Base-by-base conservation (phyloP, 2,113 vertebrate genomes). In the Panthera leo region DNA sequence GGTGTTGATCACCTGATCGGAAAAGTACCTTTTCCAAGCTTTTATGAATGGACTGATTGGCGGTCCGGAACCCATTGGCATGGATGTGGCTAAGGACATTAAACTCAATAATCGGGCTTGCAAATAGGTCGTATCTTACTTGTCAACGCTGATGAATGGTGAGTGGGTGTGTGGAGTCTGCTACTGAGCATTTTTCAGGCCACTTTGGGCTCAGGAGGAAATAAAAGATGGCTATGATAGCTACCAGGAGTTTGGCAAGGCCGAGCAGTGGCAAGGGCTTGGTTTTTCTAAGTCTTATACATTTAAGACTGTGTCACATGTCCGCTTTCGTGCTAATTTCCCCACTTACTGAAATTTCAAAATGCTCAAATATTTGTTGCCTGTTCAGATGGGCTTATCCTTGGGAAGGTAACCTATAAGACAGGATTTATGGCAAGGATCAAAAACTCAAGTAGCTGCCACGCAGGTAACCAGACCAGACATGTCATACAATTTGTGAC, bases 1-100 rank as follows among this genome's bases (percentile, higher is more conserved):
- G 89, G 93, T 85, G 96, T 94, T 80, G 85, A 65, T 91, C 70
- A 61, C 97, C 94, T 95, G 96, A 97, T 96, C 96, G 71, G 88
- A 97, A 97, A 97, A 98, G 97, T 53, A 86, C 71, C 31, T 95
- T 97, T 96, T 89, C 79, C 94, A 94, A 45, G 23, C 31, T 73
- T 97, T 96, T 68, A 73, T 95, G 85, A 97, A 89, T 97, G 96
- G 78, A 31, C 51, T 86, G 84, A 75, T 48, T 61, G 88, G 94
- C 76, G 88, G 80, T 86, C 31, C 45, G 19, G 76, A 68, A 4
- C 55, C 73, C 5, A 9, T 0, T 90, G 76, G 42, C 39, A 11
- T 39, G 23, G 51, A 71, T 71, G 29, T 68, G 42, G 31, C 89
- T 65, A 39, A 83, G 29, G 78, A 76, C 55, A 48, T 82, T 84